Base-by-base conservation (phyloP, 1,140 invertebrate species). In the Eueides isabella region DNA sequence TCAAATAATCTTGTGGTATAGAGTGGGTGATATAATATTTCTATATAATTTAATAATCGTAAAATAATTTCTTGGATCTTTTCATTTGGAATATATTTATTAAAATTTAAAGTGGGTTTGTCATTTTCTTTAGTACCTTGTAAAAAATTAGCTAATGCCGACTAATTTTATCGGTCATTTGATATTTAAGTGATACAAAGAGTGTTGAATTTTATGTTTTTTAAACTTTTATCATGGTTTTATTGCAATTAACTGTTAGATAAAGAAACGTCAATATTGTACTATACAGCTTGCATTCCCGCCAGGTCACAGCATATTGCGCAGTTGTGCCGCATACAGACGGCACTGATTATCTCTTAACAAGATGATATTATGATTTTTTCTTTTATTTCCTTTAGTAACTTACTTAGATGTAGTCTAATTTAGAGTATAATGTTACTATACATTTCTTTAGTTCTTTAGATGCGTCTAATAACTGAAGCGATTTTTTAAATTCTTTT, bases 271-370 rank as follows among this genome's bases (percentile, higher is more conserved):
- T 55, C 48, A 55, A 55, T 55, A 55, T 55, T 26, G 48, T 26
- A 55, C 19, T 6, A 48, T 19, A 23, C 19, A 55, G 48, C 11
- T 26, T 55, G 48, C 48, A 55, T 55, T 55, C 48, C 26, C 48
- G 48, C 48, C 48, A 55, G 48, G 48, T 55, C 48, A 55, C 48
- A 55, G 48, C 48, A 55, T 12, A 55, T 55, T 55, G 48, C 48
- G 48, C 48, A 55, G 48, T 55, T 55, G 48, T 55, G 48, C 48
- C 48, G 48, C 48, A 55, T 55, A 55, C 48, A 55, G 48, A 55
- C 48, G 48, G 48, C 48, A 55, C 48, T 55, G 48, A 55, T 55
- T 55, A 55, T 55, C 61, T 64, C 23, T 44, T 72, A 19, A 35
- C 16, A 63, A 44, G 1, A 29, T 28, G 23, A n/a, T 44, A 67